Conservation (phyloP, 2,888 invertebrate genomes). For the Neocrepidodera transversa region DNA sequence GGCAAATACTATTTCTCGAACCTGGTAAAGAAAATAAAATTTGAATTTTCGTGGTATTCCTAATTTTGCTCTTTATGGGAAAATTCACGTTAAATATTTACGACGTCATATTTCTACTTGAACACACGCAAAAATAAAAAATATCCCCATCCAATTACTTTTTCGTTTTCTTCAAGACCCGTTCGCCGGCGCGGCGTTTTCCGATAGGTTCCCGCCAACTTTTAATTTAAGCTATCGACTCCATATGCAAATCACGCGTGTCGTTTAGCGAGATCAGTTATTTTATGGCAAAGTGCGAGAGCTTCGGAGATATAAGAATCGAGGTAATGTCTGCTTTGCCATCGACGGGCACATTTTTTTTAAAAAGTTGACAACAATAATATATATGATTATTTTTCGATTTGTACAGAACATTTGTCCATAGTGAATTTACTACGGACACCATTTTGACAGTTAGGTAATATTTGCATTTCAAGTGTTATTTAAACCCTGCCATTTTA, state of each 20-base stretch:
- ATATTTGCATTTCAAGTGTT: too few relatives aligned
- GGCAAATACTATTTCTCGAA: too few relatives aligned
- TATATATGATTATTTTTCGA: not conserved
- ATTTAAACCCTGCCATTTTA: too few relatives aligned
- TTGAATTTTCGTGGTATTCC: too few relatives aligned
- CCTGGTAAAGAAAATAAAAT: too few relatives aligned
- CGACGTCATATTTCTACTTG: constrained; percentile 21
- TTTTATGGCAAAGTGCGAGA: constrained; percentile 54
- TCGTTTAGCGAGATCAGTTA: constrained; percentile 58
- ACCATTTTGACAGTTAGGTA: too few relatives aligned
- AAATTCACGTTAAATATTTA: constrained; percentile 3
- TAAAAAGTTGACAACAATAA: not conserved
- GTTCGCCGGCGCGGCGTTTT: constrained; percentile 18
- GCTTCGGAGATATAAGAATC: constrained; percentile 46
- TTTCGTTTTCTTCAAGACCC: constrained; percentile 22
- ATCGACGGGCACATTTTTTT: too few relatives aligned
- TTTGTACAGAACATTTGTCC: not conserved
- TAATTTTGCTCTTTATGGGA: too few relatives aligned
- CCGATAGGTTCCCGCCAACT: constrained; percentile 44
- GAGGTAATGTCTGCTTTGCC: not conserved
- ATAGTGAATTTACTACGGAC: not conserved
- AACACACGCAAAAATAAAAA: constrained; percentile 26
- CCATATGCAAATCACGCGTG: constrained; percentile 60
- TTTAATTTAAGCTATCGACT: constrained; percentile 58
- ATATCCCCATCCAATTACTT: constrained; percentile 21